Percentiles rank a stretch among this genome's conserved stretches.
These are phyloP conservation scores for Mechanitis messenoides DNA, from an alignment of 2,888 invertebrate genomes.

Conservation along the genomic window DNA sequence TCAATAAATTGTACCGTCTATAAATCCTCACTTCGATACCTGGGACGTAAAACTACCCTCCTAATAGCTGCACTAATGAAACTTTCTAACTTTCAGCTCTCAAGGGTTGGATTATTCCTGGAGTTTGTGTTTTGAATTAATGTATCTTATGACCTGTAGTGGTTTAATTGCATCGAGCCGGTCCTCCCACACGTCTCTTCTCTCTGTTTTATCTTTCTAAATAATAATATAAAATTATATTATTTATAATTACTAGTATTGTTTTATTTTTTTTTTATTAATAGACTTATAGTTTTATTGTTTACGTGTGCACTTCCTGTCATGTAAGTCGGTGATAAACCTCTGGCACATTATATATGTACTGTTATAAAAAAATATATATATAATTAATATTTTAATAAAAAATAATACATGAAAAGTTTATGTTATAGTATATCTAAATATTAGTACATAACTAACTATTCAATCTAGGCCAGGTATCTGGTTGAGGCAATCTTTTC, in stretches of 20 bases:
- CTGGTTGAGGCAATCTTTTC: conserved; percentile 26
- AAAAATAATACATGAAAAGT: neutral
- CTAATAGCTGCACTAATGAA: conserved; percentile 46
- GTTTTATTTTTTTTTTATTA: no score
- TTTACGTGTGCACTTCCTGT: no score
- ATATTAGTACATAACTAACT: neutral
- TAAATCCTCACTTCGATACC: conserved; percentile 51
- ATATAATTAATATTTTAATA: neutral
- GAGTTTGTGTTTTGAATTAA: conserved; percentile 26
- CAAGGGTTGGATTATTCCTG: conserved; percentile 20
- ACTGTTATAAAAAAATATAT: neutral
- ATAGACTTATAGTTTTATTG: no score
- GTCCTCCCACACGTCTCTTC: conserved; percentile 7
- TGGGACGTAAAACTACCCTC: conserved; percentile 35
- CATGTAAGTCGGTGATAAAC: no score
- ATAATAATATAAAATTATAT: no score
- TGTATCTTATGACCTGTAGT: conserved; percentile 19
- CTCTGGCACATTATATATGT: no score
- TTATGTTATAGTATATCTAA: neutral
- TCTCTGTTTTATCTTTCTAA: no score
- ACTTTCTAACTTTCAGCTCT: conserved; percentile 32
- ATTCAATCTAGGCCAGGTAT: conserved; percentile 18
- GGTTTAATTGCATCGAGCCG: conserved; percentile 22
- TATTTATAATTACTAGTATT: no score
- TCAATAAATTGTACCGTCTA: conserved; percentile 51